These are phyloP conservation scores for Ranitomeya imitator DNA, from an alignment of 2,113 vertebrate genomes.

Conservation along the genomic window DNA sequence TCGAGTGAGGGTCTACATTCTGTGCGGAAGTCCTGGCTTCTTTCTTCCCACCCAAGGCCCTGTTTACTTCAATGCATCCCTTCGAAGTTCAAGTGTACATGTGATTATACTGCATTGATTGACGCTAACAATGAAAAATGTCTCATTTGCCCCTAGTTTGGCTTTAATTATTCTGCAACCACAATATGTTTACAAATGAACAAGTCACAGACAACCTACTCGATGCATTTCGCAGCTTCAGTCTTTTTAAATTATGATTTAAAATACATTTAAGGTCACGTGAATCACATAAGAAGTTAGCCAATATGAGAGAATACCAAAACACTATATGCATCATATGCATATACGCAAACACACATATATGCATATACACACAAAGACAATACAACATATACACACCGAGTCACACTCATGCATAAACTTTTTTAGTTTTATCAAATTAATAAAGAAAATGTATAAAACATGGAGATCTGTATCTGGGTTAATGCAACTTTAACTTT, in stretches of 20 bases:
- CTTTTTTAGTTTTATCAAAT: background rate
- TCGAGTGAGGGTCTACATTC: conserved; percentile 36
- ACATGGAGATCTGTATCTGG: too few relatives aligned
- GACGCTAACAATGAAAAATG: conserved; percentile 72
- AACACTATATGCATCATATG: background rate
- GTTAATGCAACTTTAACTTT: background rate
- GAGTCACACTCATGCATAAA: background rate
- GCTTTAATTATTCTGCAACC: conserved; percentile 70
- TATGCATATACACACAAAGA: too few relatives aligned
- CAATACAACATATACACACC: too few relatives aligned
- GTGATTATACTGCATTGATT: conserved; percentile 65
- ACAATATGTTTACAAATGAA: conserved; percentile 67
- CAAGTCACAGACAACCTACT: conserved; percentile 64
- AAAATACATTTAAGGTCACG: background rate
- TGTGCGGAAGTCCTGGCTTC: conserved; percentile 22
- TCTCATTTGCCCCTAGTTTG: conserved; percentile 68
- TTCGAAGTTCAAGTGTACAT: conserved; percentile 74
- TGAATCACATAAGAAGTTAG: background rate
- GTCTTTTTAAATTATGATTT: background rate
- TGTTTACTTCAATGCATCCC: conserved; percentile 65
- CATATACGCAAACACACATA: background rate
- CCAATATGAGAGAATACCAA: background rate
- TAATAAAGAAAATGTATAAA: background rate
- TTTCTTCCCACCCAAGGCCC: conserved; percentile 66
- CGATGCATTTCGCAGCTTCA: background rate